A percentile compares a stretch with the other conserved stretches of the same genome.
Conservation (phyloP, 2,113 vertebrate genomes). For the Salvelinus fontinalis region DNA sequence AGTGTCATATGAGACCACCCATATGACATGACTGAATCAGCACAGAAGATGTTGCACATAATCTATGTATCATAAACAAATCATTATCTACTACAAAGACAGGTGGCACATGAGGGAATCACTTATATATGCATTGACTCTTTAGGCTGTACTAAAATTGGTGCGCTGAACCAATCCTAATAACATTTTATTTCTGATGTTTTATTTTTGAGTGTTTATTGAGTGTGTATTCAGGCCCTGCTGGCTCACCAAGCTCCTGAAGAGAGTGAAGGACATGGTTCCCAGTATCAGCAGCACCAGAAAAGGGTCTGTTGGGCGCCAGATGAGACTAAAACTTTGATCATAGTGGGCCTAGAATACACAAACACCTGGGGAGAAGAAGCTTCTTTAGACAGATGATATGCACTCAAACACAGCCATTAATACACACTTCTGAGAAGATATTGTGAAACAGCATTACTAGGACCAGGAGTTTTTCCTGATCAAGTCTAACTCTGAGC, state of each 20-base stretch:
- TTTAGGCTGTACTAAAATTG: too few relatives aligned
- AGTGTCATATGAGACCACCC: not conserved
- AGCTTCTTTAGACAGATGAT: not conserved
- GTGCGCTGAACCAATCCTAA: too few relatives aligned
- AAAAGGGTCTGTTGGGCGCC: conserved; percentile 76
- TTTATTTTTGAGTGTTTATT: too few relatives aligned
- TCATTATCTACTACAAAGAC: not conserved
- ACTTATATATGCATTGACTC: too few relatives aligned
- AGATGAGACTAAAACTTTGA: conserved; percentile 77
- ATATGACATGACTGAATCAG: not conserved
- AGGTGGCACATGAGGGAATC: not conserved
- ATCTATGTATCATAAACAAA: not conserved
- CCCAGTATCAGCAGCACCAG: conserved; percentile 75
- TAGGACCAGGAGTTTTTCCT: too few relatives aligned
- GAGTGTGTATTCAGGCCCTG: not conserved
- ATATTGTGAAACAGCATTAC: too few relatives aligned
- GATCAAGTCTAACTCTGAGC: too few relatives aligned
- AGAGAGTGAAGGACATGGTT: conserved; percentile 77
- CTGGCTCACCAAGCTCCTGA: conserved; percentile 85
- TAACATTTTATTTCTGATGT: too few relatives aligned
- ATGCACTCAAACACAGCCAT: too few relatives aligned
- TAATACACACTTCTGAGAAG: too few relatives aligned
- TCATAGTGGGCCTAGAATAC: conserved; percentile 70
- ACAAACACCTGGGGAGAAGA: not conserved
- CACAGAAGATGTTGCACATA: not conserved